These are phyloP conservation scores for Falco peregrinus DNA, from an alignment of 2,797 vertebrate species.

Conservation along the genomic window DNA sequence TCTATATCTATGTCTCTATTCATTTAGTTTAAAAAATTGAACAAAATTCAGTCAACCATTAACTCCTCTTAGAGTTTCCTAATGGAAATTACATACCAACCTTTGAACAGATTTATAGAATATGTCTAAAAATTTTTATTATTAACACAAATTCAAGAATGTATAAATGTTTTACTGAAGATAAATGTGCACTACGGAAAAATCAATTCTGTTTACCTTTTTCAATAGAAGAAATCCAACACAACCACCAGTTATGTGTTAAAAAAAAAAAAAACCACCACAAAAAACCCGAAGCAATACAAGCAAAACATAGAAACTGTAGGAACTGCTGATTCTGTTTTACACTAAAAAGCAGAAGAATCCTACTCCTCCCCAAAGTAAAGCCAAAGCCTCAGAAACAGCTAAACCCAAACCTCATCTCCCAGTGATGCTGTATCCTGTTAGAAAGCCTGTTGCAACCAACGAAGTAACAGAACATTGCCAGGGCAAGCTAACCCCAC, in stretches of 20 bases:
- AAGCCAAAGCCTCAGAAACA: not conserved
- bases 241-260: not conserved
- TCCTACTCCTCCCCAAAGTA: accelerated
- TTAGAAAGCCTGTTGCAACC: not conserved
- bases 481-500: not conserved
- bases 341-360: not conserved
- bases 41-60: not conserved
- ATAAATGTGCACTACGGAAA: not conserved
- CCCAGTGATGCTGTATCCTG: accelerated
- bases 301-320: not conserved
- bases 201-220: not conserved
- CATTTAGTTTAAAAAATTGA: not conserved
- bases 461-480: not conserved
- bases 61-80: not conserved
- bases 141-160: not conserved
- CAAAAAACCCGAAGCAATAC: not conserved
- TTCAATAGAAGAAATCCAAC: not conserved
- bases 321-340: not conserved
- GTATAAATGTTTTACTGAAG: not conserved
- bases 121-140: not conserved
- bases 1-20: not conserved
- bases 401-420: no score
- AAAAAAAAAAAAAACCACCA: not conserved
- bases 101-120: not conserved
- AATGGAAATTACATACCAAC: not conserved